Base-by-base conservation (phyloP, 2,113 vertebrate species). In the Platysteira castanea region DNA sequence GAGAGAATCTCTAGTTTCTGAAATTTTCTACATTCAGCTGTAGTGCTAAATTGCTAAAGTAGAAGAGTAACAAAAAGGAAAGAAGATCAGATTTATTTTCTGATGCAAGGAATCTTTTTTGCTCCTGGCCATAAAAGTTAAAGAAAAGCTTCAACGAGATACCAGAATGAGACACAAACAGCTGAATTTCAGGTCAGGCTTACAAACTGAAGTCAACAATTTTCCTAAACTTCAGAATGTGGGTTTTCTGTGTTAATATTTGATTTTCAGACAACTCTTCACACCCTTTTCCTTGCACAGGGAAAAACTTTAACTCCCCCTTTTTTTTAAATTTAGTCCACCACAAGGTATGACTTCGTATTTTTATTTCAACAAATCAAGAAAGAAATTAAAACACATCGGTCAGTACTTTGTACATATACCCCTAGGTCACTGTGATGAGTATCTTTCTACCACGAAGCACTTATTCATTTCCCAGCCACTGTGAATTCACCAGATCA, bases 41-140 rank as follows among this genome's bases (percentile, higher is more conserved):
- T 41, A 91, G 61, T 50, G 74, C 57, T 80, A 84, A 91, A 88
- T 27, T 68, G 73, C 53, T 78, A 49, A 87, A 86, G 85, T 39
- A 68, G 68, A 94, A 91, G 44, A 90, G 47, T 79, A 90, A 80
- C 90, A 93, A 90, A 91, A 94, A 77, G 44, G 33, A 93, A 61
- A 94, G 90, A 75, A 93, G 52, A 95, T 93, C 54, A 93, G 84
- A 93, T 96, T 96, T 96, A 89, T 94, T 96, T 97, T 96, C 71
- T 92, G 84, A 93, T 52, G 75, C 83, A 57, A 96, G 57, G 47
- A 57, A n/a, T 84, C 47, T 91, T 95, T 44, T 93, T 93, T 88
- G 64, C 76, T 93, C 47, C 76, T 80, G 65, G 78, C 59, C 71
- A 68, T 84, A 84, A 95, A 97, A 92, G 76, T 86, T 89, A 90